Evolutionary conservation across 2,797 vertebrate species (phyloP), one percentile per base, ranked within the genome.

Genomic region (Girardinus metallicus): DNA sequence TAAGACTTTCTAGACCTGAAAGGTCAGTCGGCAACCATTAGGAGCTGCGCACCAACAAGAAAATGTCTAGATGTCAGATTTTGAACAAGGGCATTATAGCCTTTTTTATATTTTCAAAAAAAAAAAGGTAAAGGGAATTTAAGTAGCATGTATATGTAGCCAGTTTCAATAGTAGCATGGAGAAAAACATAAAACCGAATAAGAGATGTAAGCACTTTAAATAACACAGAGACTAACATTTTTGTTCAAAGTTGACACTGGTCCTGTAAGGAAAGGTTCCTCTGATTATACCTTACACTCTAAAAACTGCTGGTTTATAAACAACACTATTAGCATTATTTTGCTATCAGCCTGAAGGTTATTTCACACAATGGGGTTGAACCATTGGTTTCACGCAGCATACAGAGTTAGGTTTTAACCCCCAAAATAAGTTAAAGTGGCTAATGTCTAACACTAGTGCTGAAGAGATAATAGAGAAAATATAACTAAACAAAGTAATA

Each of bases 1-100:
- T 83, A 60, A 82, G 62, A 82, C 75, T 74, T 86, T 74, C 71
- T 53, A 51, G 57, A 77, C 43, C 39, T 39, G 36, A 43, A 53
- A 73, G 53, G 26, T 43, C 71, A 26, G 5, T 12, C 79, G 57
- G 76, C 80, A 83, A 80, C 46, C 78, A 76, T 78, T 74, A 62
- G 72, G 53, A 74, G 77, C 62, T 81, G 47, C 66, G 26, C 46
- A n/a, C 70, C 77, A 43, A 47, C 34, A 75, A 53, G 4, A 80
- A 79, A 77, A n/a, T n/a, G 41, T 72, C n/a, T 66, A 41, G 23
- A 29, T 7, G 2, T 75, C 29, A 23, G 36, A 29, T 12, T 44
- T 51, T 55, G 18, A 62, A 57, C n/a, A 26, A 73, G 41, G 47
- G 46, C 10, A 62, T 62, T 29, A 6, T 60, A 62, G 57, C 57